Percentiles rank a stretch among this genome's conserved stretches.
Evolutionary conservation across 1,140 invertebrate genomes (phyloP).

Genomic region (Pogonognathellus flavescens): DNA sequence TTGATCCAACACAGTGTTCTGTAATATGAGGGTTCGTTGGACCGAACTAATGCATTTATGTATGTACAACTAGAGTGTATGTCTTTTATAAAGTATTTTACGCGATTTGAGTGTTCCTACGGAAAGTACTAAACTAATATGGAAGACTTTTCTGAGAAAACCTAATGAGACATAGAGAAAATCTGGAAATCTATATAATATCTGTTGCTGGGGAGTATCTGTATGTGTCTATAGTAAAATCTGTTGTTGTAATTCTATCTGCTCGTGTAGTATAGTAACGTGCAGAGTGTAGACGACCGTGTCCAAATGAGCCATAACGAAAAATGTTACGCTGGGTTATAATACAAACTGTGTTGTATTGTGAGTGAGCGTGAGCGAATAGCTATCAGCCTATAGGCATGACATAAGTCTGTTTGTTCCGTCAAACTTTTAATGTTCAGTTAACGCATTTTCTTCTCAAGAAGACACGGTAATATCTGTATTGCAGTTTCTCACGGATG

Average conservation of each 20-base stretch:
- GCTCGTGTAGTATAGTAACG: neutral
- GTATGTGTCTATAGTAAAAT: neutral
- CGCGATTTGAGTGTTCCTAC: too few species aligned
- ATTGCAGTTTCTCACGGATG: constrained; percentile 48
- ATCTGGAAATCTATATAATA: constrained; percentile 18
- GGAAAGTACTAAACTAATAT: neutral
- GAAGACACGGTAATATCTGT: neutral
- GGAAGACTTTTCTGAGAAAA: too few species aligned
- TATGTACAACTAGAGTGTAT: too few species aligned
- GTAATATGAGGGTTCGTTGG: too few species aligned
- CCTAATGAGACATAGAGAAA: neutral
- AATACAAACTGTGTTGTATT: neutral
- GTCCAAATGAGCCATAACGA: constrained; percentile 48
- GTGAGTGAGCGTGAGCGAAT: too few species aligned
- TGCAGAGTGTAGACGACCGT: constrained; percentile 23
- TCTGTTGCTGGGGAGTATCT: neutral
- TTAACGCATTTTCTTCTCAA: neutral
- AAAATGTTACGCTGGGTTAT: constrained; percentile 10
- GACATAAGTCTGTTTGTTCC: neutral
- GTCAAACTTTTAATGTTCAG: neutral
- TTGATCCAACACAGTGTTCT: too few species aligned
- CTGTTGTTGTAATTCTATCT: neutral
- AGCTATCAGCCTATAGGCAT: too few species aligned
- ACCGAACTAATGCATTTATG: too few species aligned
- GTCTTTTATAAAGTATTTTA: too few species aligned